Base-by-base conservation (phyloP, 2,888 invertebrate species). In the Ormyrus nitidulus region DNA sequence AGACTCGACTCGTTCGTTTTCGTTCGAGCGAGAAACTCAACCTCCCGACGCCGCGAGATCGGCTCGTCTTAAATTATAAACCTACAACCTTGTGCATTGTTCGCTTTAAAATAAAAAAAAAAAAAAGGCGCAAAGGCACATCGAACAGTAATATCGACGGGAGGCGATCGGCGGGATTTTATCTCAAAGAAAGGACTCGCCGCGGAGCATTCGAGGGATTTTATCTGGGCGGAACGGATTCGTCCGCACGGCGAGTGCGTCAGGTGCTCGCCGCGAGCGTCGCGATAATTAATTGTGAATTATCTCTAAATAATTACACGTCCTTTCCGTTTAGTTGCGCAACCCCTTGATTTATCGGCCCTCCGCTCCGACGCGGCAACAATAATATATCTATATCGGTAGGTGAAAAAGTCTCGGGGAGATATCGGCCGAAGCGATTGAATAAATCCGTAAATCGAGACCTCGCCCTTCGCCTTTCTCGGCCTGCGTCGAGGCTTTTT, bases 401-500 rank as follows among this genome's bases (percentile, higher is more conserved):
- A 53, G 11, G 11, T 44, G 6, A 49, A 71, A 13, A 62, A 64
- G 34, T 34, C 34, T 11, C 51, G n/a, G 34, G 5, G 48, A 64
- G 61, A 68, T 34, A 34, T 65, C 59, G 13, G 11, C 8, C 77
- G 73, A 69, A 69, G 73, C 64, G 73, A 73, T 69, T 62, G 69
- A 73, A 71, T 68, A 70, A 74, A 77, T 81, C 56, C 53, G 80
- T 70, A 81, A 77, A 81, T 77, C 74, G 77, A 77, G 81, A 77
- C 74, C 51, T 81, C 53, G 69, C 65, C 59, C 61, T 62, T 51
- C 9, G 51, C 58, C 19, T 70, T 62, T 61, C 51, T 51, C 65
- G 34, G 34, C 34, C 34, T 0, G 4, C 34, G 34, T 53, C 49
- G 34, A 34, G 34, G 34, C 34, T 10, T 69, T 65, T 58, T 68